A percentile compares a stretch with the other conserved stretches of the same genome.
Evolutionary conservation across 2,113 vertebrate species (phyloP).

Genomic region (Chiloscyllium plagiosum): DNA sequence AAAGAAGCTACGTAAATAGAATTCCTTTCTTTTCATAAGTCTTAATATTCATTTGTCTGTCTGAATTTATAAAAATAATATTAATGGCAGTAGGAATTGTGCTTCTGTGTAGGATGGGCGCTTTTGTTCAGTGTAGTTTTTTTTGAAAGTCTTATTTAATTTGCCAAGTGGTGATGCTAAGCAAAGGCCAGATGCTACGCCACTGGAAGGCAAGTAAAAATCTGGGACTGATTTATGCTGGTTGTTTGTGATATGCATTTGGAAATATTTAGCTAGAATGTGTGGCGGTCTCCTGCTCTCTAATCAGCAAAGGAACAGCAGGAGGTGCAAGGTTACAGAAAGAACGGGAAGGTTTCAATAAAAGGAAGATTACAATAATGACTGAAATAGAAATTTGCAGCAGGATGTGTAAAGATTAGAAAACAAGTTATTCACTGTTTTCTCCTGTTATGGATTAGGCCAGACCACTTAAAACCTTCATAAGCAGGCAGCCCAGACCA

Average conservation of each 20-base stretch:
- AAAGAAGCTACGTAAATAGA: neutral
- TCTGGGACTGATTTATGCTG: neutral
- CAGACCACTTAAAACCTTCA: too few relatives aligned
- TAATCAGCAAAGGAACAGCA: neutral
- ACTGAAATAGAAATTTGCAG: neutral
- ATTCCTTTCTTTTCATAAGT: neutral
- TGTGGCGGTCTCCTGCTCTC: neutral
- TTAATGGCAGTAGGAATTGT: neutral
- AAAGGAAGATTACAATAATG: neutral
- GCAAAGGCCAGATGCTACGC: neutral
- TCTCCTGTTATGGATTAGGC: too few relatives aligned
- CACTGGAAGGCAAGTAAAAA: constrained; percentile 16
- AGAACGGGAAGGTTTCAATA: too few relatives aligned
- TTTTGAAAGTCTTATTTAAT: neutral
- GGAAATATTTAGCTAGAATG: constrained; percentile 24
- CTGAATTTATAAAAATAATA: neutral
- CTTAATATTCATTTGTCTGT: neutral
- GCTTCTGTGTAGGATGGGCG: too few relatives aligned
- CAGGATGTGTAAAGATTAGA: neutral
- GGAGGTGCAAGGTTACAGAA: neutral
- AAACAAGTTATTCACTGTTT: neutral
- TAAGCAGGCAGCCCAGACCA: too few relatives aligned
- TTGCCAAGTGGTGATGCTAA: neutral
- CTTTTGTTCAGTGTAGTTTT: neutral
- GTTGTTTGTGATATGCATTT: neutral